phyloP scores from a whole-genome alignment of 2,113 vertebrate genomes.

The Noturus placidus region DNA sequence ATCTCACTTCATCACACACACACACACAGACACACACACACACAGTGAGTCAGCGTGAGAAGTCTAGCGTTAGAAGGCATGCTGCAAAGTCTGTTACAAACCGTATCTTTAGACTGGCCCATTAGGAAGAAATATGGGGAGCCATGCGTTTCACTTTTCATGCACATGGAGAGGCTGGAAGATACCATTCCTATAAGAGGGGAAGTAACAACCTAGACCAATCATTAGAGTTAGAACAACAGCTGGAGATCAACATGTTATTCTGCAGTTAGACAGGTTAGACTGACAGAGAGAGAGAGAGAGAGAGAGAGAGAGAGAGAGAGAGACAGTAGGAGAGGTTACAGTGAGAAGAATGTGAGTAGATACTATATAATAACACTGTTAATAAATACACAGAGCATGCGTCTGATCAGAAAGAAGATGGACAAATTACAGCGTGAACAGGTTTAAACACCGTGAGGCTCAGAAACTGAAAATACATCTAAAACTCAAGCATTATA shows the following conservation, averaged over 20 bases:
- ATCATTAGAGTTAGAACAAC: conserved; percentile 99
- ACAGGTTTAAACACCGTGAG: background rate
- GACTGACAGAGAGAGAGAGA: conserved; percentile 14
- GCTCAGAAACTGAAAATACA: too few relatives aligned
- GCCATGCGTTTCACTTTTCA: conserved; percentile 99
- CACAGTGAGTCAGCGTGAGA: conserved; percentile 51
- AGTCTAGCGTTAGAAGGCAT: conserved; percentile 84
- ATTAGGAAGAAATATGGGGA: conserved; percentile 99
- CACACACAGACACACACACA: conserved; percentile 50
- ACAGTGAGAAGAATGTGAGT: background rate
- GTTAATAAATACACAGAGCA: conserved; percentile 35
- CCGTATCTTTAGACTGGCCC: conserved; percentile 99
- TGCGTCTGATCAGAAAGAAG: conserved; percentile 16
- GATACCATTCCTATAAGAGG: conserved; percentile 99
- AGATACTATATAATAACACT: background rate
- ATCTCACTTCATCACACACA: background rate
- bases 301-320: conserved; percentile 11
- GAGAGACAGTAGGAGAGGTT: background rate
- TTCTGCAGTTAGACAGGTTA: conserved; percentile 75
- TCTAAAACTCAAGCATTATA: too few relatives aligned
- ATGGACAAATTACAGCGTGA: background rate
- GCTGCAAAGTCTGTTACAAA: conserved; percentile 87
- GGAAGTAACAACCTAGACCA: conserved; percentile 99
- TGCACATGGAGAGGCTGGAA: conserved; percentile 99
- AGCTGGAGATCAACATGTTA: conserved; percentile 75